These are phyloP conservation scores for Orthosia gothica DNA, from an alignment of 2,888 invertebrate genomes.

Conservation along the genomic window DNA sequence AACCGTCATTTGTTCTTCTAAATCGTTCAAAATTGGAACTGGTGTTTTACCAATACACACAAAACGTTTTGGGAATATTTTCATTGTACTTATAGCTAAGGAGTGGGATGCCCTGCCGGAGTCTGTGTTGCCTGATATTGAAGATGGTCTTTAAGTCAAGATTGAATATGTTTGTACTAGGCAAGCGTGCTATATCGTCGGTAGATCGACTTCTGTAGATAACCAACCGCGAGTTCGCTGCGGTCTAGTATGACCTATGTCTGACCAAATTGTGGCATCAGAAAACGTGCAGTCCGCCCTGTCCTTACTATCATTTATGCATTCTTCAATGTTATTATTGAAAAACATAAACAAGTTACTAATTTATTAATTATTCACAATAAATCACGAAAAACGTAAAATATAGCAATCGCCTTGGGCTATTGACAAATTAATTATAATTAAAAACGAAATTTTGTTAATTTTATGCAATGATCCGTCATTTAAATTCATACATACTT, in stretches of 20 bases:
- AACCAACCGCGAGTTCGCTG: too few relatives aligned
- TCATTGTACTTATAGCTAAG: background rate
- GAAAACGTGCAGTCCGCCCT: too few relatives aligned
- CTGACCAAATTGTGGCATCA: too few relatives aligned
- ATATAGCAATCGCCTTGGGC: slow-evolving; percentile 51
- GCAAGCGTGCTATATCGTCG: too few relatives aligned
- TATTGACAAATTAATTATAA: slow-evolving; percentile 47
- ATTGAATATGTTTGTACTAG: too few relatives aligned
- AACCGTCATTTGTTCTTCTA: background rate
- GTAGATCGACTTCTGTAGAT: too few relatives aligned
- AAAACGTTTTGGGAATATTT: background rate
- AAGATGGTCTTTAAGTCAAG: too few relatives aligned
- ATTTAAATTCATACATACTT: slow-evolving; percentile 40
- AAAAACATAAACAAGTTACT: slow-evolving; percentile 7
- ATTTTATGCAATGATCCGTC: slow-evolving; percentile 41
- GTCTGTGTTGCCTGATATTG: too few relatives aligned
- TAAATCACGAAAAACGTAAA: slow-evolving; percentile 47
- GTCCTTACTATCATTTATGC: background rate
- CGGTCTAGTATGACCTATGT: too few relatives aligned
- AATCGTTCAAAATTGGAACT: background rate
- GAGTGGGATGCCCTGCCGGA: background rate
- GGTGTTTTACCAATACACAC: background rate
- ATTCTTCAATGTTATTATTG: background rate
- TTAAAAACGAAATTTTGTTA: slow-evolving; percentile 25
- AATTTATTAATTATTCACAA: slow-evolving; percentile 30